These are phyloP conservation scores for Lissocephala sabroskyi DNA, from an alignment of 2,888 invertebrate species.

Conservation along the genomic window DNA sequence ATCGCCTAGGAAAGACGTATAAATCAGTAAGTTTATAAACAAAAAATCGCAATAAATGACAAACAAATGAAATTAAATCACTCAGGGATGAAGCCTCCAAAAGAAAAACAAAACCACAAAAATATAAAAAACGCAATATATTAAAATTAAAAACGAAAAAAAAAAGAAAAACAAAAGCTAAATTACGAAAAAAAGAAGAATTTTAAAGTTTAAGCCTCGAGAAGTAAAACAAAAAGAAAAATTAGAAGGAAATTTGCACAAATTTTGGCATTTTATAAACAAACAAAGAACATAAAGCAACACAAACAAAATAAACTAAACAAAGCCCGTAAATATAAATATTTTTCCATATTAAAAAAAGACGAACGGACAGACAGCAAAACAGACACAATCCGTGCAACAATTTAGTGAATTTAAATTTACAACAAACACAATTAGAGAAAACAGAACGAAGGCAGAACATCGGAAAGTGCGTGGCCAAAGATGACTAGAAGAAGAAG, in stretches of 20 bases:
- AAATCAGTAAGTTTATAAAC: slow-evolving; percentile 62
- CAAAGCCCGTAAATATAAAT: slow-evolving; percentile 22
- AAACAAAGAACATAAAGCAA: slow-evolving; percentile 17
- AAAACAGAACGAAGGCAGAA: slow-evolving; percentile 16
- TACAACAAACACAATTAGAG: slow-evolving; percentile 28
- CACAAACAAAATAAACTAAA: slow-evolving; percentile 26
- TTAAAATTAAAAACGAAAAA: slow-evolving; percentile 47
- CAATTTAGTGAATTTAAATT: slow-evolving; percentile 67
- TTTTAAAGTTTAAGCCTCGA: slow-evolving; percentile 60
- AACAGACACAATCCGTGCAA: slow-evolving; percentile 53
- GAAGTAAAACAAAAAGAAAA: slow-evolving; percentile 15
- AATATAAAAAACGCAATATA: slow-evolving; percentile 55
- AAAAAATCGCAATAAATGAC: slow-evolving; percentile 64
- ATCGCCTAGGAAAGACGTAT: slow-evolving; percentile 49
- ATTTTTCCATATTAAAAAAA: slow-evolving; percentile 42
- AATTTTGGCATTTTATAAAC: slow-evolving; percentile 66
- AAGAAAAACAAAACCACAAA: slow-evolving; percentile 48
- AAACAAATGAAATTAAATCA: slow-evolving; percentile 68
- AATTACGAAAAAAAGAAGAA: slow-evolving; percentile 30
- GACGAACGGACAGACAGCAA: slow-evolving; percentile 41
- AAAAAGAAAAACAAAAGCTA: slow-evolving; percentile 27
- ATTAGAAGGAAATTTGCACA: slow-evolving; percentile 59
- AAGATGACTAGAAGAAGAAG: no score
- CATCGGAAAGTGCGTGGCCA: slow-evolving; percentile 24
- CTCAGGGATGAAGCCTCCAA: slow-evolving; percentile 73